Evolutionary conservation across 2,113 vertebrate genomes (phyloP), one percentile per base, ranked within the genome.

Genomic region (Oncorhynchus clarkii): DNA sequence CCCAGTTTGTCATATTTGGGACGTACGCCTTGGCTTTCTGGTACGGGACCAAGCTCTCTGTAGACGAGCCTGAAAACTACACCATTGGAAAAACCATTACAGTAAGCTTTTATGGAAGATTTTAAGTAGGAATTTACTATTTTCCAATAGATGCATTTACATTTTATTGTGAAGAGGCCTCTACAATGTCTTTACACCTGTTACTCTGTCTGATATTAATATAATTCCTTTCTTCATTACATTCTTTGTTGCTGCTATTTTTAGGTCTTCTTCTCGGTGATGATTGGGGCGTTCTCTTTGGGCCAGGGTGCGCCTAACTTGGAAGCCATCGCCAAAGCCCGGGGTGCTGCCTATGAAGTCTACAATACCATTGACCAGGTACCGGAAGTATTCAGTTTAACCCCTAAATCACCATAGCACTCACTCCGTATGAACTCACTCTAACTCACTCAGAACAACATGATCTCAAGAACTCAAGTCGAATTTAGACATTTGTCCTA

Each of bases 11-110:
- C 2, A 88, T 95, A 26, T 95, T 92, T 85, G 93, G 84, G 34
- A 92, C 92, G 0, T 95, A 95, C 49, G 94, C 93, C 0, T 90
- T 96, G 86, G 94, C 91, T 0, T 96, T 96, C 87, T 96, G 95
- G 94, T 96, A 96, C 1, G 95, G 95, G 76, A 96, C 94, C 26
- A 95, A 92, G 26, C 89, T 95, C 14, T 85, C 87, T 18, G 82
- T 91, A 71, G 93, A 96, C 26, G 86, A 96, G 29, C 72, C 82
- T 3, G 12, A 70, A 0, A 85, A 89, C 54, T 96, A 96, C 78
- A 22, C 90, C 31, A 93, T 96, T 9, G 93, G 94, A 76, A 29
- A 14, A 73, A 92, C 95, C 22, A 83, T 96, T 80, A 95, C 90
- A 68, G 95, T 96, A 90, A 94, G 78, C 78, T 16, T 54, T 79